phyloP scores from a whole-genome alignment of 2,797 vertebrate species.

The Microchirus variegatus region DNA sequence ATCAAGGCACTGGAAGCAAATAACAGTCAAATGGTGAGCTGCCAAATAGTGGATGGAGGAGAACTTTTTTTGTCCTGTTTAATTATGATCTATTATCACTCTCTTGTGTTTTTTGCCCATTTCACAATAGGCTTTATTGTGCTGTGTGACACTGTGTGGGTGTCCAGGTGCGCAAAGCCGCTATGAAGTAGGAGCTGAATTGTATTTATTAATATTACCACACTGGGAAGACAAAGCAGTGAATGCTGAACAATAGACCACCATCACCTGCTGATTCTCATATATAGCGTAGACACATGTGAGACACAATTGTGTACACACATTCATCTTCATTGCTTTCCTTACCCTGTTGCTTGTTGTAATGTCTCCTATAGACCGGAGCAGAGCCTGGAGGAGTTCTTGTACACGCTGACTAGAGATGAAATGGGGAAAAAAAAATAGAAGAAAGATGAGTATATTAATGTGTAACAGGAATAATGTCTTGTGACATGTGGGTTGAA shows the following conservation, averaged over 20 bases:
- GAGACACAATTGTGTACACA: constrained; percentile 17
- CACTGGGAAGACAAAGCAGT: constrained; percentile 30
- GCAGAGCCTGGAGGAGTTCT: constrained; percentile 35
- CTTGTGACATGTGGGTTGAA: constrained; percentile 1
- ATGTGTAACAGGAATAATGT: too few species aligned
- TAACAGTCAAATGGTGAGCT: too few species aligned
- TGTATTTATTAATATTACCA: constrained; percentile 39
- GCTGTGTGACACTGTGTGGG: constrained; percentile 11
- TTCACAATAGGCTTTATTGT: constrained; percentile 16
- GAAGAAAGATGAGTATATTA: too few species aligned
- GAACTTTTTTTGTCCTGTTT: too few species aligned
- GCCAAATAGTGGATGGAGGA: too few species aligned
- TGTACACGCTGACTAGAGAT: constrained; percentile 20
- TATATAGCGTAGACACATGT: too few species aligned
- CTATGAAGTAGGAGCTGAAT: too few species aligned
- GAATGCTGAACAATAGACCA: too few species aligned
- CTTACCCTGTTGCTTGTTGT: constrained; percentile 6
- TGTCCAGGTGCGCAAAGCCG: constrained; percentile 24
- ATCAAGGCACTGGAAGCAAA: too few species aligned
- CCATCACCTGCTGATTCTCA: too few species aligned
- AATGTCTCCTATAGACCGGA: constrained; percentile 20
- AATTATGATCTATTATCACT: too few species aligned
- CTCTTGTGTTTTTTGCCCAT: too few species aligned
- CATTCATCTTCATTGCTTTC: constrained; percentile 26
- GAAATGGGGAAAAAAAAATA: constrained; percentile 44